phyloP scores from a whole-genome alignment of 2,888 invertebrate genomes.

The Megamerina dolium region DNA sequence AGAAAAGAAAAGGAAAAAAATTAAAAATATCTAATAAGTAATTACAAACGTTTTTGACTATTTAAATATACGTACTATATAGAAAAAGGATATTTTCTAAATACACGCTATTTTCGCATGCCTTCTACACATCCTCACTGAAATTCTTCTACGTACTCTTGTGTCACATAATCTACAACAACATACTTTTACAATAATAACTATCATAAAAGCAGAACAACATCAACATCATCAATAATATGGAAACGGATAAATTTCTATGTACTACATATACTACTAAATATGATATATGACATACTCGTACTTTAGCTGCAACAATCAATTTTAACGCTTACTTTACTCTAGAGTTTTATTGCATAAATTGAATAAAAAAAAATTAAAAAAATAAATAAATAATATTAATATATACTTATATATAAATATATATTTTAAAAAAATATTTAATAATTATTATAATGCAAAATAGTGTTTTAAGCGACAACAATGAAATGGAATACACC shows the following conservation, averaged over 20 bases:
- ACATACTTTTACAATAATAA: slow-evolving; percentile 14
- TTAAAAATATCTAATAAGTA: no score
- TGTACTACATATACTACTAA: slow-evolving; percentile 2
- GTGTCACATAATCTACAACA: slow-evolving; percentile 6
- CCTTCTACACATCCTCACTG: slow-evolving; percentile 26
- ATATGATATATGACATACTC: slow-evolving; percentile 7
- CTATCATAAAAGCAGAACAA: no score
- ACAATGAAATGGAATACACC: slow-evolving; percentile 20
- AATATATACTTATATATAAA: not conserved
- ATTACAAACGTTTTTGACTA: no score
- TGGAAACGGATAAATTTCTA: slow-evolving; percentile 5
- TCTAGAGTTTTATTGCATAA: slow-evolving; percentile 8
- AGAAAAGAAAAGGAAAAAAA: no score
- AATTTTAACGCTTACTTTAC: slow-evolving; percentile 26
- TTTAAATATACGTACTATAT: no score
- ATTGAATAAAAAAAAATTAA: slow-evolving; percentile 9
- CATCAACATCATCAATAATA: slow-evolving; percentile 2
- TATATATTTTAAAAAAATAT: slow-evolving; percentile 2
- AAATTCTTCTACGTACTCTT: slow-evolving; percentile 6
- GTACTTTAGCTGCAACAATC: slow-evolving; percentile 26
- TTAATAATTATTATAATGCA: not conserved
- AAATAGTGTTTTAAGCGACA: not conserved
- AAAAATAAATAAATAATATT: slow-evolving; percentile 12
- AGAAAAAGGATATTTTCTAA: no score
- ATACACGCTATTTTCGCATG: slow-evolving; percentile 29